Conservation (phyloP, 1,140 invertebrate genomes). For the Metopolophium dirhodum region DNA sequence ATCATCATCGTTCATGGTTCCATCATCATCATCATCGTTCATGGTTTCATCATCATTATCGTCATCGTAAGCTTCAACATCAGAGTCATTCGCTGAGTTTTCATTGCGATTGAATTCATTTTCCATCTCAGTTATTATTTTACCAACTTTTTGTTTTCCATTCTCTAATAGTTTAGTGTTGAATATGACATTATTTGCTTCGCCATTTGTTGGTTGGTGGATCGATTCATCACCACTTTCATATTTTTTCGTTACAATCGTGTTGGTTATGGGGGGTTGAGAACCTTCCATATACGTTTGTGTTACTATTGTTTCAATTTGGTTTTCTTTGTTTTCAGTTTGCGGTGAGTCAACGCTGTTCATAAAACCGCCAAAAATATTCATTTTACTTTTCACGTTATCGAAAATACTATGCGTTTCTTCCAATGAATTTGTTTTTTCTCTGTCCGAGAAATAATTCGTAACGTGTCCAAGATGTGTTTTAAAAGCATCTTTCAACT, state of each 20-base stretch:
- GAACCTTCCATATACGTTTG: not conserved
- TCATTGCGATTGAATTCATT: not conserved
- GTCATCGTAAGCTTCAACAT: not conserved
- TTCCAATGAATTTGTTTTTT: not conserved
- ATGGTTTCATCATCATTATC: not conserved
- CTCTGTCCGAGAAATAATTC: not conserved
- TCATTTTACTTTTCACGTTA: not conserved
- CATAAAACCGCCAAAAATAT: not conserved
- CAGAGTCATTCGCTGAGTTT: not conserved
- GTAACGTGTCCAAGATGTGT: not conserved
- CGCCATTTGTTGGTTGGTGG: not conserved
- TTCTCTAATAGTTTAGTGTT: not conserved
- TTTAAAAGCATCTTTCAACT: not conserved
- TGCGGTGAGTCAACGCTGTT: not conserved
- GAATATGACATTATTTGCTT: not conserved
- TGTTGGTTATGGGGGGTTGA: not conserved
- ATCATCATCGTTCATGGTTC: no score
- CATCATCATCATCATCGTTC: not conserved
- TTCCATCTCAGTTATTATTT: not conserved
- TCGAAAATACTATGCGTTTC: not conserved
- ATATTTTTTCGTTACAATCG: not conserved
- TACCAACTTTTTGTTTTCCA: not conserved
- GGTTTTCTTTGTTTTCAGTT: not conserved
- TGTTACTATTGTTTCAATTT: not conserved
- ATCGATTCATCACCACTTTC: not conserved